Evolutionary conservation across 2,888 invertebrate genomes (phyloP), one percentile per base, ranked within the genome.

Genomic region (Ornithoptera priamus): DNA sequence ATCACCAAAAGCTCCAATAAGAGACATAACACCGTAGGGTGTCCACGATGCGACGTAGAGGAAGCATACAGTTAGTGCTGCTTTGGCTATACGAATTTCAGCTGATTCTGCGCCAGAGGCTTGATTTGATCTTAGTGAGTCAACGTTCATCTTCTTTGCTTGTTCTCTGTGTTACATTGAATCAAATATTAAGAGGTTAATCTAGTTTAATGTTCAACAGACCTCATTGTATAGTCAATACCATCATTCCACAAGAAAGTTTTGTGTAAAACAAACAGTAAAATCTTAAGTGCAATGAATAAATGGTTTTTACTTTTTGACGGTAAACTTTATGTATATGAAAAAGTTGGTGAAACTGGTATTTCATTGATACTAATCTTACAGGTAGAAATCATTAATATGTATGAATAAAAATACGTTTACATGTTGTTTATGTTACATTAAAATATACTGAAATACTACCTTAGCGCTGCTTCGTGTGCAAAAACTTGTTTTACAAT

Each of bases 81-180:
- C 97, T 81, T 97, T 97, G 0, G 97, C 97, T 79, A 97, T 97
- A 76, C 96, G 93, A 75, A 97, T 95, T 84, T 97, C 97, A 0
- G 97, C 96, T 0, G 97, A 96, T 75, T 97, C 93, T 58, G 95
- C 94, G 67, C 94, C 93, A 67, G 94, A 93, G 75, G 94, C 93
- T 83, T 96, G 95, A 86, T 96, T 95, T 73, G 95, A 92, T 80
- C 97, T 93, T 50, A 97, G 88, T 1, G 97, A 97, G 79, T 97
- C 97, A 0, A 97, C 97, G 80, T 97, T 97, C 97, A 97, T 97
- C 88, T 97, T 97, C 81, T 97, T 97, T 0, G 97, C 97, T 85
- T 93, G 91, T 75, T 88, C 90, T 73, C 92, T 92, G 75, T 42
- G 70, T 73, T n/a, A 62, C 8, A 42, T 67, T 50, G 10, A 50